phyloP scores from a whole-genome alignment of 2,888 invertebrate species.

The Antheraea yamamai region DNA sequence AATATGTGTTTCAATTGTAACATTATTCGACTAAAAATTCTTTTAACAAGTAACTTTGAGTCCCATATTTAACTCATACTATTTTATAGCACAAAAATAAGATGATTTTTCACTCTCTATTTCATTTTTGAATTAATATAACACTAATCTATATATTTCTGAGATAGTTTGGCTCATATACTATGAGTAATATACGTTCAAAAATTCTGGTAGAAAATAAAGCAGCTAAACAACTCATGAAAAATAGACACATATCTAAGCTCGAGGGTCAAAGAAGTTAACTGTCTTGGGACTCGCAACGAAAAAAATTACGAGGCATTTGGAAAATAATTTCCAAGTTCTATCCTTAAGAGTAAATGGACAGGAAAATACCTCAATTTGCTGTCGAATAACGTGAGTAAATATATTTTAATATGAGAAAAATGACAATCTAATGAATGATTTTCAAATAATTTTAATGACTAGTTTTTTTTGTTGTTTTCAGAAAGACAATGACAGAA shows the following conservation, averaged over 20 bases:
- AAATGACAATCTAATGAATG: not conserved
- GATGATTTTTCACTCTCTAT: too few species aligned
- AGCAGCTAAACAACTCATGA: not conserved
- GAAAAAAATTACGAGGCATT: not conserved
- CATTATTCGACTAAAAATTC: too few species aligned
- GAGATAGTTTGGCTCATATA: too few species aligned
- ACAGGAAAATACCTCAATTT: constrained; percentile 2
- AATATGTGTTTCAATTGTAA: too few species aligned
- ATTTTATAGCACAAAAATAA: too few species aligned
- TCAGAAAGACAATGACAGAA: too few species aligned
- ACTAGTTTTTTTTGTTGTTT: not conserved
- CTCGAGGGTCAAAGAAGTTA: not conserved
- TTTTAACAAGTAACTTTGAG: too few species aligned
- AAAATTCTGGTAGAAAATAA: not conserved
- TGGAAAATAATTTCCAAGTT: not conserved
- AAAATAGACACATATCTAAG: not conserved
- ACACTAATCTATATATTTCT: too few species aligned
- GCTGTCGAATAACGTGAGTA: not conserved
- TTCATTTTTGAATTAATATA: too few species aligned
- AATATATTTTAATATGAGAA: not conserved
- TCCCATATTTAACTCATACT: too few species aligned
- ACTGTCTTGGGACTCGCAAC: not conserved
- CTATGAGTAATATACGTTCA: too few species aligned
- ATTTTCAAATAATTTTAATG: not conserved
- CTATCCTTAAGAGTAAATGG: constrained; percentile 4